Conservation (phyloP, 2,888 invertebrate species). For the Listrodromus nycthemerus region DNA sequence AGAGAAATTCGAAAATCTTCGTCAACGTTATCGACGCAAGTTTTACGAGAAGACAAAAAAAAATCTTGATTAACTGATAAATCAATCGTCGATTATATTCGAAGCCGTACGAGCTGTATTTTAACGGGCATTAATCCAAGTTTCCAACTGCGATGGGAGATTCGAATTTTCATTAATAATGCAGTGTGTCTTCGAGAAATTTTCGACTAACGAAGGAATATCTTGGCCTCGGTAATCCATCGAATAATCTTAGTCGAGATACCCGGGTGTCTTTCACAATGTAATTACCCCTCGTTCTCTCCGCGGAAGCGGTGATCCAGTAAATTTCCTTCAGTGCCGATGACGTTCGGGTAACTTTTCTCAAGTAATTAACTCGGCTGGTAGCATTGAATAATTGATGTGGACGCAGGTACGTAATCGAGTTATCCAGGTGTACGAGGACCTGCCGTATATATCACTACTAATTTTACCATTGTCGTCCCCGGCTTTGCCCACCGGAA, state of each 20-base stretch:
- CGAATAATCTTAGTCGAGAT: conserved; percentile 32
- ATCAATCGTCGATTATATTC: neutral
- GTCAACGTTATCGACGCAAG: too few species aligned
- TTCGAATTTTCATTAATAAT: neutral
- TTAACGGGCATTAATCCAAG: neutral
- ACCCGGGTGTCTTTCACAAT: conserved; percentile 36
- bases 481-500: neutral
- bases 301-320: conserved; percentile 35
- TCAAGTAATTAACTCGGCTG: conserved; percentile 56
- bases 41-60: neutral
- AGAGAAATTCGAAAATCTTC: too few species aligned
- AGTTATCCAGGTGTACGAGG: conserved; percentile 23
- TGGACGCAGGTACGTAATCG: conserved; percentile 38
- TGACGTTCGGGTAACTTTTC: conserved; percentile 42
- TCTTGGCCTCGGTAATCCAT: conserved; percentile 12
- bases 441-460: neutral
- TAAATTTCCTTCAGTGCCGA: conserved; percentile 46
- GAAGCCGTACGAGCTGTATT: neutral
- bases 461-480: conserved; percentile 34
- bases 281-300: conserved; percentile 19
- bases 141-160: neutral
- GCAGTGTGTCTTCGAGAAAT: neutral
- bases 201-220: neutral
- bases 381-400: conserved; percentile 57
- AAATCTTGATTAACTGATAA: neutral